Conservation (phyloP, 2,888 invertebrate genomes). For the Hydrotaea cyrtoneurina region DNA sequence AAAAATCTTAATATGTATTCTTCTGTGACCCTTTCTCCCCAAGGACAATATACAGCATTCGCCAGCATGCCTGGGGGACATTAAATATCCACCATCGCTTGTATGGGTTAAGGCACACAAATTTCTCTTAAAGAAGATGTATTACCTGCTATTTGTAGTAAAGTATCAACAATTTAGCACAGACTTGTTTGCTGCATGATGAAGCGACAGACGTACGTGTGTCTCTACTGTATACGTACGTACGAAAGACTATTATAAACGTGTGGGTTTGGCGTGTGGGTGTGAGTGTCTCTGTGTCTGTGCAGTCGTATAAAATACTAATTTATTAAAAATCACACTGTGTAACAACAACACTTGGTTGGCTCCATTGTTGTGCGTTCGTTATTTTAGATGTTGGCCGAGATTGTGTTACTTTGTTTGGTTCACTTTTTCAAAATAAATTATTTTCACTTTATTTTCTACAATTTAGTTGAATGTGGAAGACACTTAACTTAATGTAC, state of each 20-base stretch:
- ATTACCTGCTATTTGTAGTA: constrained; percentile 58
- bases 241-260: background rate
- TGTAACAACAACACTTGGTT: constrained; percentile 16
- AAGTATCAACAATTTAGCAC: constrained; percentile 59
- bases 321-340: constrained; percentile 50
- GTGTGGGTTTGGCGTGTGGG: background rate
- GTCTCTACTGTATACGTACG: background rate
- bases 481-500: constrained; percentile 60
- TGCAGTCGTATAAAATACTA: constrained; percentile 39
- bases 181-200: constrained; percentile 33
- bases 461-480: constrained; percentile 54
- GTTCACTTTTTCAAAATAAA: constrained; percentile 55
- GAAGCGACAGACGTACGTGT: background rate
- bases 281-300: background rate
- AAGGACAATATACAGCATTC: background rate
- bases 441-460: constrained; percentile 60
- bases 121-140: constrained; percentile 41
- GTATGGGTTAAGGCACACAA: constrained; percentile 30
- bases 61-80: background rate
- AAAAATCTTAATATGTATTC: background rate
- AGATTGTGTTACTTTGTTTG: constrained; percentile 36
- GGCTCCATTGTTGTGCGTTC: constrained; percentile 13
- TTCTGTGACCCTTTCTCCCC: background rate
- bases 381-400: constrained; percentile 50
- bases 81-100: background rate